Conservation (phyloP, 2,797 vertebrate genomes). For the Muraenolepis orangiensis region DNA sequence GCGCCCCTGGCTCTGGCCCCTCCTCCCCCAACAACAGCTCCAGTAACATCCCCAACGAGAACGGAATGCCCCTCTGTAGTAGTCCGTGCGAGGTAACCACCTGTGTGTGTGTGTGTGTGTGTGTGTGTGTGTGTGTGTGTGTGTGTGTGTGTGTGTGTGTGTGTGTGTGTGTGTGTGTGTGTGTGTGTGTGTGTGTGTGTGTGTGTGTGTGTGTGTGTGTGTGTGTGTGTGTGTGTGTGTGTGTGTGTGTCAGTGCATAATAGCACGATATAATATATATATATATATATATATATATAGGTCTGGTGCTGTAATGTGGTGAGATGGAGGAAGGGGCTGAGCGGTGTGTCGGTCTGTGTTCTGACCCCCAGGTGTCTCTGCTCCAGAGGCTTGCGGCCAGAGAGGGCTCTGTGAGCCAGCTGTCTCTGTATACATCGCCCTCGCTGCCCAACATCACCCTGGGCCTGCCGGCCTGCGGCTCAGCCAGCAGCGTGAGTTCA, state of each 20-base stretch:
- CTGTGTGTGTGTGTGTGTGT: background rate
- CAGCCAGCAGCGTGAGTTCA: conserved; percentile 80
- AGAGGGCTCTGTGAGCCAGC: conserved; percentile 86
- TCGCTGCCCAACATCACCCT: too few relatives aligned
- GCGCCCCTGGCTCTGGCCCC: conserved; percentile 94
- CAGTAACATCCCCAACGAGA: conserved; percentile 90
- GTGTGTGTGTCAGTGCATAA: background rate
- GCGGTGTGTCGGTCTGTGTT: background rate
- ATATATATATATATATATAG: background rate
- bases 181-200: background rate
- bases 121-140: background rate
- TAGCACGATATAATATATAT: background rate
- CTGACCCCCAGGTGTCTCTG: conserved; percentile 76
- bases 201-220: too few relatives aligned
- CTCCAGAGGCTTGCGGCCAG: conserved; percentile 84
- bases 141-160: background rate
- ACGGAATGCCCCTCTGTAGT: conserved; percentile 81
- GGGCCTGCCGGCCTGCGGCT: too few relatives aligned
- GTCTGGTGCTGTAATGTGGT: background rate
- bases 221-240: too few relatives aligned
- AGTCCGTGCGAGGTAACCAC: conserved; percentile 83
- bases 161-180: conserved; percentile 17
- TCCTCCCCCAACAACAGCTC: conserved; percentile 98
- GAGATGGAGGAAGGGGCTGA: background rate
- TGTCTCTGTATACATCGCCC: conserved; percentile 94